phyloP scores from a whole-genome alignment of 2,113 vertebrate genomes.

The Pygoscelis adeliae region DNA sequence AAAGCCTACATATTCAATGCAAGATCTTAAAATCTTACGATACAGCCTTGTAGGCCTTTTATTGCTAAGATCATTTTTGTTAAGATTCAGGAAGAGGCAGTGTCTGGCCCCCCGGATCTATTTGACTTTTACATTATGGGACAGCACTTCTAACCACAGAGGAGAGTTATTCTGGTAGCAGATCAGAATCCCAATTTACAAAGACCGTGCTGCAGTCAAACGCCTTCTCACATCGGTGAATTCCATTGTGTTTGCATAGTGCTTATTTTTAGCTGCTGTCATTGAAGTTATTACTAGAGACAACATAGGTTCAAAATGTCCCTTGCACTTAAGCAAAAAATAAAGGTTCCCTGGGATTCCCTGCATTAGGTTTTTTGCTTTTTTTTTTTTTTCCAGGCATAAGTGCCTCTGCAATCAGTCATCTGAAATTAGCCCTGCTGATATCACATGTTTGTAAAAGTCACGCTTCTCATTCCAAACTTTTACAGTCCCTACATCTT shows the following conservation, averaged over 20 bases:
- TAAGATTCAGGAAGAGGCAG: not conserved
- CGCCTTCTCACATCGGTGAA: not conserved
- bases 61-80: not conserved
- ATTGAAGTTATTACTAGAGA: slow-evolving; percentile 5
- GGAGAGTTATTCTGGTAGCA: not conserved
- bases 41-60: not conserved
- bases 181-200: not conserved
- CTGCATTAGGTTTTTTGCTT: not conserved
- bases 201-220: not conserved
- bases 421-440: not conserved
- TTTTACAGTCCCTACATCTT: not conserved
- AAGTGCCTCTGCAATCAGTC: not conserved
- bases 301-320: not conserved
- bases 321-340: not conserved
- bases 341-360: not conserved
- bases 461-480: not conserved
- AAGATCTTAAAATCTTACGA: not conserved
- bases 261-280: slow-evolving; percentile 21
- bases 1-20: not conserved
- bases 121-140: not conserved
- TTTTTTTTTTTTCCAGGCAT: not conserved
- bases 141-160: not conserved
- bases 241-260: not conserved
- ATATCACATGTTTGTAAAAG: not conserved
- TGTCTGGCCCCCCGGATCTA: not conserved